Evolutionary conservation across 2,797 vertebrate species (phyloP).

Genomic region (Artibeus jamaicensis): DNA sequence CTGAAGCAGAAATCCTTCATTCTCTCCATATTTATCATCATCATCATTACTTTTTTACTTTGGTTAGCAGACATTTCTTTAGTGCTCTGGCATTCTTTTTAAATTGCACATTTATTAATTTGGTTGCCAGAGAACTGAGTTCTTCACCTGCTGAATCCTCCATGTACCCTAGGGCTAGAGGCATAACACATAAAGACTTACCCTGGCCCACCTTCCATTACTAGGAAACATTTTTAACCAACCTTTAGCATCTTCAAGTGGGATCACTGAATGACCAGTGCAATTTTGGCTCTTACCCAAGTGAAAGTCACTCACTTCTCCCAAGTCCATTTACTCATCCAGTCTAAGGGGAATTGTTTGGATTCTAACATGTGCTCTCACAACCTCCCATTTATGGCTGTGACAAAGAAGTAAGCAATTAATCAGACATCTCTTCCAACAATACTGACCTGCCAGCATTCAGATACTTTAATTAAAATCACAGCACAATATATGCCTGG

Average conservation of each 20-base stretch:
- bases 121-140: constrained; percentile 71
- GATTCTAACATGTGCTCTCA: constrained; percentile 64
- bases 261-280: constrained; percentile 18
- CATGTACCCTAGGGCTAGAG: constrained; percentile 10
- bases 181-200: neutral
- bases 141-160: constrained; percentile 62
- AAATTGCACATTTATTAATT: constrained; percentile 84
- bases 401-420: constrained; percentile 84
- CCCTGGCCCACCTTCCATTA: constrained; percentile 2
- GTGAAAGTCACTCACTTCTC: constrained; percentile 67
- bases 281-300: constrained; percentile 57
- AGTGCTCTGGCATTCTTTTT: constrained; percentile 81
- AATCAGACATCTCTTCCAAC: constrained; percentile 82
- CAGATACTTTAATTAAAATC: constrained; percentile 85
- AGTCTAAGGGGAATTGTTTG: constrained; percentile 75
- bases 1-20: constrained; percentile 79
- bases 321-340: constrained; percentile 39
- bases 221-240: constrained; percentile 55
- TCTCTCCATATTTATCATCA: constrained; percentile 80
- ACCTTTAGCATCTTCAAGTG: constrained; percentile 61
- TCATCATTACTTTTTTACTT: constrained; percentile 81
- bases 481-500: constrained; percentile 76
- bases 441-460: constrained; percentile 83
- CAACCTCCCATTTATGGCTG: constrained; percentile 75
- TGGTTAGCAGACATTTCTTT: constrained; percentile 85